These are phyloP conservation scores for Mus musculus DNA, from an alignment of 2,113 vertebrate genomes.

Conservation along the genomic window GRCm39 chr8:127731501-127732000, in stretches of 20 bases:
- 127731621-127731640: background rate
- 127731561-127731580: background rate
- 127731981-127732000: background rate
- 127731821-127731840: background rate
- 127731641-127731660: background rate
- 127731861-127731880: background rate
- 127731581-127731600: background rate
- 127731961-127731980: background rate
- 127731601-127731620: background rate
- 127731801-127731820: background rate
- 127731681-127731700: background rate
- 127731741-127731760: background rate
- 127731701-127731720: background rate
- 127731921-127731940: background rate
- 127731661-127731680: background rate
- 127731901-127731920: background rate
- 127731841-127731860: background rate
- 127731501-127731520: background rate
- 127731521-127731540: background rate
- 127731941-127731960: background rate
- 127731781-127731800: background rate
- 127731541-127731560: background rate
- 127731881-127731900: background rate
- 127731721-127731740: background rate
- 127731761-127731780: background rate